Evolutionary conservation across 2,113 vertebrate species (phyloP).

Genomic region (Paraplagusia blochii): DNA sequence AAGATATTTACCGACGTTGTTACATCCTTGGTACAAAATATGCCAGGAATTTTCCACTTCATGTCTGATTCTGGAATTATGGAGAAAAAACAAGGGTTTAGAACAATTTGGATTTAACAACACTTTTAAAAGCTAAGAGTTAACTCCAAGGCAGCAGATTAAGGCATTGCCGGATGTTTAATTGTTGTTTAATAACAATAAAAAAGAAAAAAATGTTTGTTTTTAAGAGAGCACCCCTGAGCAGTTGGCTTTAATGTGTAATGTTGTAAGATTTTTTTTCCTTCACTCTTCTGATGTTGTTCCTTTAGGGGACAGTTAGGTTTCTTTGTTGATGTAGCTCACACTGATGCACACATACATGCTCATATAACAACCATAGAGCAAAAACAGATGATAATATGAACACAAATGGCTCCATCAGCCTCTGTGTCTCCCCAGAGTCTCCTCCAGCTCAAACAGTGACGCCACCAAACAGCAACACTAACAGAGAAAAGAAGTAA

Average conservation of each 20-base stretch:
- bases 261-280: constrained; percentile 35
- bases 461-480: constrained; percentile 60
- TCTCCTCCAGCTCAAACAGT: constrained; percentile 53
- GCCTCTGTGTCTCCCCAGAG: constrained; percentile 51
- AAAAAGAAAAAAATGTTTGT: neutral
- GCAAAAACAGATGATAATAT: constrained; percentile 37
- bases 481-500: constrained; percentile 53
- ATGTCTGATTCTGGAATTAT: neutral
- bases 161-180: too few relatives aligned
- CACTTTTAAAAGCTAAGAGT: neutral
- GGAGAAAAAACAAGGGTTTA: neutral
- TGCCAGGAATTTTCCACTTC: constrained; percentile 17
- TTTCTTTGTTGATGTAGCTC: constrained; percentile 53
- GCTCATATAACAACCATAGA: constrained; percentile 9
- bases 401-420: constrained; percentile 61
- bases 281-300: constrained; percentile 42
- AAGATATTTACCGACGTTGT: constrained; percentile 17
- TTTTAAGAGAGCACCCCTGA: too few relatives aligned
- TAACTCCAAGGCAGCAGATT: too few relatives aligned
- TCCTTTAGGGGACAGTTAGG: constrained; percentile 58
- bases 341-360: constrained; percentile 5
- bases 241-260: constrained; percentile 18
- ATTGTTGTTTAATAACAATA: too few relatives aligned
- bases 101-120: too few relatives aligned
- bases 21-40: constrained; percentile 8